Evolutionary conservation across 2,797 vertebrate genomes (phyloP), one percentile per base, ranked within the genome.

Genomic region (Notolepis coatsorum): DNA sequence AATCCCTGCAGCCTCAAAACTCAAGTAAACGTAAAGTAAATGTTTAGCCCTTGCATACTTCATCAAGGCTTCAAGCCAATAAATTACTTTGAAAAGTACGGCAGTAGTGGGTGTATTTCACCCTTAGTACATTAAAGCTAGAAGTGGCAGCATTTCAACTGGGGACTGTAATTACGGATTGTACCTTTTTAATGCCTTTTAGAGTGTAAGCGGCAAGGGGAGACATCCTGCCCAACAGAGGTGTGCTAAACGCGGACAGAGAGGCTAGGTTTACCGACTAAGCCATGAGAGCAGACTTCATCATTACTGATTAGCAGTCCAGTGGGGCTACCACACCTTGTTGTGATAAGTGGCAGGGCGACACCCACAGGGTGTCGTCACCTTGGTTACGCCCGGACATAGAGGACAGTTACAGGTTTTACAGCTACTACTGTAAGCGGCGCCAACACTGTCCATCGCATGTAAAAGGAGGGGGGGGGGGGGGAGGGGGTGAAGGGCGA

Each of bases 291-390:
- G 61, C 55, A 83, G 61, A 65, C n/a, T 37, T 85, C 76, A 88
- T 91, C 39, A 75, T 87, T 86, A 83, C 74, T 81, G 68, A 89
- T 86, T 85, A 83, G 79, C 85, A 47, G 58, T 74, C 63, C 67
- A 21, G 33, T 72, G 71, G 78, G 65, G 45, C 77, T 55, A 61
- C 39, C 72, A 65, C 75, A 70, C 68, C 74, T 84, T 46, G 76
- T 80, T 79, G 75, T 88, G 84, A 85, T 79, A 79, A 84, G 84
- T 71, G 76, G 71, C 69, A 48, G 61, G 70, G 78, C 73, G 49
- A 77, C 46, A 84, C 80, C 73, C 65, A 82, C n/a, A 84, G 80
- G 82, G 83, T 85, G 73, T 35, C 61, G 85, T 91, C 84, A 84
- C 86, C 90, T 90, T 88, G 70, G 66, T 64, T 65, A 23, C 24